Evolutionary conservation across 2,888 invertebrate species (phyloP), one percentile per base, ranked within the genome.

Genomic region (Phyto melanocephala): DNA sequence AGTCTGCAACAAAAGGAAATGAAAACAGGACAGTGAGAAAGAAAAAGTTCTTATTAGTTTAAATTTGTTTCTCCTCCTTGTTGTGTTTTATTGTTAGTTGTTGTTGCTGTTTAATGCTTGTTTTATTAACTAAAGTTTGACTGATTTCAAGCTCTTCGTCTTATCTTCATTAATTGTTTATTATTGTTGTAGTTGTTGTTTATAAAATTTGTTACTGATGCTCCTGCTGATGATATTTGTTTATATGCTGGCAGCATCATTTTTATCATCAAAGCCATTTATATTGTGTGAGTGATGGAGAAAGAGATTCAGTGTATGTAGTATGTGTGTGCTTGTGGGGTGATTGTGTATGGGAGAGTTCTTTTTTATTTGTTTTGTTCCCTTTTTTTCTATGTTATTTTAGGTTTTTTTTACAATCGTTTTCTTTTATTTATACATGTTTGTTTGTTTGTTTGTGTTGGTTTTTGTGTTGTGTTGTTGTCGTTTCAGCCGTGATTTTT

Each of bases 401-500:
- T 28, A 28, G 28, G 6, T 6, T 28, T 28, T n/a, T 63, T 5
- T 63, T 56, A 40, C 28, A 28, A 5, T 20, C 71, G 28, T 42
- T 33, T 17, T 33, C 20, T 76, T 15, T 65, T 33, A 8, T 35
- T 65, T n/a, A n/a, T n/a, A n/a, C n/a, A n/a, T n/a, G n/a, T n/a
- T n/a, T n/a, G n/a, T n/a, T 28, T 37, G n/a, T 13, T 20, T 47
- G 10, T 58, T n/a, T 62, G 20, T 54, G 37, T 42, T 67, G n/a
- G n/a, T n/a, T 47, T 33, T 24, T 56, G 37, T 65, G 47, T 40
- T 63, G n/a, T 63, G n/a, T 63, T 68, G 45, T 68, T 50, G 52
- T 67, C 42, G 58, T 50, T 78, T 81, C 54, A 76, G 81, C 76
- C 71, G 65, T 81, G 62, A 56, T 56, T 70, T 68, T 52, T 40